Evolutionary conservation across 2,113 vertebrate genomes (phyloP).

Genomic region (Synodontis membranacea): DNA sequence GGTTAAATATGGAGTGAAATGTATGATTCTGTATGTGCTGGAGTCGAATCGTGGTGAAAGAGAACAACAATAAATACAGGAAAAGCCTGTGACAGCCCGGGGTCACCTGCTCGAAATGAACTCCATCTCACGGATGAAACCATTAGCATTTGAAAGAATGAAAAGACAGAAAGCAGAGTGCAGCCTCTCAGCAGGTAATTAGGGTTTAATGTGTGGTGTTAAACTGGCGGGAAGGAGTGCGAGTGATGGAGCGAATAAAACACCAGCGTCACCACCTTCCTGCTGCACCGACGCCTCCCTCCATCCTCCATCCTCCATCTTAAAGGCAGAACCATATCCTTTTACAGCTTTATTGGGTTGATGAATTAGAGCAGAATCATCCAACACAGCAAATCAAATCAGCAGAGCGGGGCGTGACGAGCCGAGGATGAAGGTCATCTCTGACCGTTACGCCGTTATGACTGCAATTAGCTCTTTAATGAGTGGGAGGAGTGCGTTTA

Average conservation of each 20-base stretch:
- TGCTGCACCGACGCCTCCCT: not conserved
- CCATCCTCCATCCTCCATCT: not conserved
- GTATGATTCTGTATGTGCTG: too few species aligned
- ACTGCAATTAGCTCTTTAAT: slow-evolving; percentile 17
- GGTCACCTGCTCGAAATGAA: not conserved
- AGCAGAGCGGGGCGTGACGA: not conserved
- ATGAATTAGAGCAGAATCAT: not conserved
- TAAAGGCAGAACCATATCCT: not conserved
- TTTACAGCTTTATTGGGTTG: not conserved
- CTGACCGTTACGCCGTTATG: slow-evolving; percentile 22
- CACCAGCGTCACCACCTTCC: not conserved
- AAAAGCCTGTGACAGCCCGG: not conserved
- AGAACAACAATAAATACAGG: not conserved
- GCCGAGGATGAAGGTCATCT: not conserved
- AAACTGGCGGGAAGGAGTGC: not conserved
- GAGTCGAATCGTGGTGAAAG: not conserved
- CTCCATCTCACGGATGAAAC: not conserved
- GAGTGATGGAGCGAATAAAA: slow-evolving; percentile 13
- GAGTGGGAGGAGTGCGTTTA: not conserved
- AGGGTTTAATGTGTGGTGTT: not conserved
- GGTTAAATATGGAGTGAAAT: too few species aligned
- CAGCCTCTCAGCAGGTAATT: not conserved
- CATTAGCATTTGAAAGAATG: not conserved
- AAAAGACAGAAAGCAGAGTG: not conserved
- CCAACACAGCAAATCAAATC: not conserved